These are phyloP conservation scores for Alethe diademata DNA, from an alignment of 2,113 vertebrate species.

Conservation along the genomic window DNA sequence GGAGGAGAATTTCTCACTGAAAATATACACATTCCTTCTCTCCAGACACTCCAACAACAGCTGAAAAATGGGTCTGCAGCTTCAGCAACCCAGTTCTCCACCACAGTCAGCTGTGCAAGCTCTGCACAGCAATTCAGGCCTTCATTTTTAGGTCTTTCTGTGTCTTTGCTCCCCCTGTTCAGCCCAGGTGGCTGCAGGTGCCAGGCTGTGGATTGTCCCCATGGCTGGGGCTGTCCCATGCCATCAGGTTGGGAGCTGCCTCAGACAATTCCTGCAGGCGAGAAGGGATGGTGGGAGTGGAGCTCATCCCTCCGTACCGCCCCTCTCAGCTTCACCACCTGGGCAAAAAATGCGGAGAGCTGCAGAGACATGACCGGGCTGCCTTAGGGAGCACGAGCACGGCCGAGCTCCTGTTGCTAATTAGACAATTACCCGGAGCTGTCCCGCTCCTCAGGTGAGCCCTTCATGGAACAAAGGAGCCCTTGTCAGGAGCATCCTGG, in stretches of 20 bases:
- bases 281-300: not conserved
- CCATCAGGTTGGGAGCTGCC: not conserved
- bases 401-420: not conserved
- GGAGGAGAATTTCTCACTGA: not conserved
- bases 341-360: constrained; percentile 5
- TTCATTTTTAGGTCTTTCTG: not conserved
- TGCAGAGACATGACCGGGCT: constrained; percentile 9
- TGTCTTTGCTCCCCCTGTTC: not conserved
- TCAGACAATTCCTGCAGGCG: not conserved
- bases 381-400: not conserved
- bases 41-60: not conserved
- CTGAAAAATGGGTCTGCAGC: not conserved
- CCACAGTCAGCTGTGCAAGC: not conserved
- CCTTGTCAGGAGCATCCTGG: not conserved
- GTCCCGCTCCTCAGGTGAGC: not conserved
- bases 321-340: not conserved
- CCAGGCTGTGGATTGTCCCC: not conserved
- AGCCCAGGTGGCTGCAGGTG: not conserved
- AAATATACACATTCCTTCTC: not conserved
- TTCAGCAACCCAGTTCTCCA: not conserved
- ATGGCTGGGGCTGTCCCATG: not conserved
- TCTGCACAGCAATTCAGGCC: not conserved
- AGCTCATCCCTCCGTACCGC: not conserved
- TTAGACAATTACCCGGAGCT: not conserved
- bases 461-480: not conserved